Evolutionary conservation across 1,140 invertebrate genomes (phyloP).

Genomic region (Euwallacea fornicatus): DNA sequence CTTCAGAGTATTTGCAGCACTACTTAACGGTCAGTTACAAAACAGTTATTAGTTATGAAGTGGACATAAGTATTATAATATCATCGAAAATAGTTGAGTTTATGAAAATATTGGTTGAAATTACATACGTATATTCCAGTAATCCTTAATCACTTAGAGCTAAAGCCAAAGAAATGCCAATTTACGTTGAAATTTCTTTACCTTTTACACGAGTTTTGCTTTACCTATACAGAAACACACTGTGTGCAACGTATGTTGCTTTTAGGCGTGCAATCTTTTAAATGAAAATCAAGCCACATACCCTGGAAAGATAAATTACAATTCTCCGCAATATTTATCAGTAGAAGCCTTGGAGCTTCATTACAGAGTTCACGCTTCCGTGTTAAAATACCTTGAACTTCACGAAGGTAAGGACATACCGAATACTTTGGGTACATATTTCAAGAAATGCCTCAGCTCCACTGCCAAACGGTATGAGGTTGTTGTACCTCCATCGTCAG

Average conservation of each 20-base stretch:
- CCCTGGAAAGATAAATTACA: constrained; percentile 83
- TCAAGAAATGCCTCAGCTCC: constrained; percentile 48
- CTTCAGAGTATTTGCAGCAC: constrained; percentile 74
- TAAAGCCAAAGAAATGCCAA: too few species aligned
- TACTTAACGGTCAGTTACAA: constrained; percentile 66
- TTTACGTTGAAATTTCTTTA: too few species aligned
- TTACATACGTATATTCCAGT: too few species aligned
- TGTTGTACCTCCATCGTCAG: neutral
- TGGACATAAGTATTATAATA: too few species aligned
- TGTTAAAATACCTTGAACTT: constrained; percentile 81
- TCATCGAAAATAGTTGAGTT: too few species aligned
- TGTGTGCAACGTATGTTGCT: constrained; percentile 38
- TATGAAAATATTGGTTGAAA: too few species aligned
- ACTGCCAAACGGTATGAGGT: constrained; percentile 6
- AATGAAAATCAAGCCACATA: constrained; percentile 81
- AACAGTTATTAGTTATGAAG: too few species aligned
- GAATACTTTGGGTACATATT: constrained; percentile 46
- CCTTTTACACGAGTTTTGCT: too few species aligned
- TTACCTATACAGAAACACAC: neutral
- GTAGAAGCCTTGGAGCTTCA: constrained; percentile 89
- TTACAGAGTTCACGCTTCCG: constrained; percentile 80
- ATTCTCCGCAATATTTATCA: constrained; percentile 76
- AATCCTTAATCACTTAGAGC: too few species aligned
- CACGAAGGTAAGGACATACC: constrained; percentile 57
- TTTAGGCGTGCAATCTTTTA: constrained; percentile 69